A percentile compares a stretch with the other conserved stretches of the same genome.
Evolutionary conservation across 2,888 invertebrate species (phyloP).

Genomic region (Limenitis arthemis): DNA sequence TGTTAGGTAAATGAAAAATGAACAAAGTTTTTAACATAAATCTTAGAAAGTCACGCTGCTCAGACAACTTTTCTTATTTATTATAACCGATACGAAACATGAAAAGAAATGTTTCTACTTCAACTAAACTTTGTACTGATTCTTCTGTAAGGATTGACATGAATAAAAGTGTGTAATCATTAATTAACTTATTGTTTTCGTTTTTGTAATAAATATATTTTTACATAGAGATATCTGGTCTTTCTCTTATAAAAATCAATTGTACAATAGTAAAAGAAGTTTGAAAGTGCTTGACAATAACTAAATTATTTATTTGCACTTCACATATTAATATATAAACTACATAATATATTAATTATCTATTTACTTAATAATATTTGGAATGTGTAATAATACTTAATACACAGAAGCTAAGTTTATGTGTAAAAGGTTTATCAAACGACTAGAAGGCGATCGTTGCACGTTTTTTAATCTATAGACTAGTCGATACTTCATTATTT

Average conservation of each 20-base stretch:
- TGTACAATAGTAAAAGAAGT: too few species aligned
- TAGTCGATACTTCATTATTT: conserved; percentile 53
- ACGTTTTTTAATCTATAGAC: conserved; percentile 36
- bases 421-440: conserved; percentile 34
- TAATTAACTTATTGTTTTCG: too few species aligned
- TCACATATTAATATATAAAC: not conserved
- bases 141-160: not conserved
- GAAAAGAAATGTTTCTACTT: not conserved
- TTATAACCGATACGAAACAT: not conserved
- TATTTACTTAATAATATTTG: conserved; percentile 11
- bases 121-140: not conserved
- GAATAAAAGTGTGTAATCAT: too few species aligned
- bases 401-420: conserved; percentile 8
- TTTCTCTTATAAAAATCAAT: too few species aligned
- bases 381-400: conserved; percentile 20
- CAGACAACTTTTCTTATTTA: conserved; percentile 3
- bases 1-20: conserved; percentile 56
- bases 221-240: too few species aligned
- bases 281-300: too few species aligned
- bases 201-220: too few species aligned
- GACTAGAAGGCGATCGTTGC: conserved; percentile 42
- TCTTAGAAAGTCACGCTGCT: conserved; percentile 41
- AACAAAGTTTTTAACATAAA: conserved; percentile 67
- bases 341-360: conserved; percentile 17
- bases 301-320: too few species aligned